Evolutionary conservation across 2,797 vertebrate genomes (phyloP).

Genomic region (Pteropus rufus): DNA sequence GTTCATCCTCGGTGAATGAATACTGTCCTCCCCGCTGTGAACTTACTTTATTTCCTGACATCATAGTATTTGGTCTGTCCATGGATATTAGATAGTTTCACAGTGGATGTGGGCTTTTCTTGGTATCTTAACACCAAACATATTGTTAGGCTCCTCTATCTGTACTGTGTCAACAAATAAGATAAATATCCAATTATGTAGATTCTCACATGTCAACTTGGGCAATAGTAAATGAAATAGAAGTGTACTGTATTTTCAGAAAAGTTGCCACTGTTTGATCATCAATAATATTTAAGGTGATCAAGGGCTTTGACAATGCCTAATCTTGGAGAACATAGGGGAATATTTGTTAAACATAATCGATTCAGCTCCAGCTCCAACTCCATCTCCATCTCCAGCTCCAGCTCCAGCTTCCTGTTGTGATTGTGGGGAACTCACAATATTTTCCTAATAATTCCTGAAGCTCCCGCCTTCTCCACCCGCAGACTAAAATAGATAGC

Average conservation of each 20-base stretch:
- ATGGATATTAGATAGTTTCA: not conserved
- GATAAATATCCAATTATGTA: not conserved
- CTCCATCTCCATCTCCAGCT: not conserved
- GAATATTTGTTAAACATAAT: not conserved
- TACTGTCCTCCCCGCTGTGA: not conserved
- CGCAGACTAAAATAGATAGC: not conserved
- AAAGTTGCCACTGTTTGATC: not conserved
- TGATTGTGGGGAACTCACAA: not conserved
- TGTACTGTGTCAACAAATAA: not conserved
- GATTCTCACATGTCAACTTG: not conserved
- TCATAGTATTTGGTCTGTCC: not conserved
- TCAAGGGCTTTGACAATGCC: not conserved
- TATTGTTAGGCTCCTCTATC: not conserved
- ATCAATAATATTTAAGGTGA: not conserved
- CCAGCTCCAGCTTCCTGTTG: not conserved
- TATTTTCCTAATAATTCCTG: not conserved
- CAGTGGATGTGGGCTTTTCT: not conserved
- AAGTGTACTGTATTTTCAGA: not conserved
- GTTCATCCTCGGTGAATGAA: not conserved
- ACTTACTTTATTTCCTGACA: not conserved
- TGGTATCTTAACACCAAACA: not conserved
- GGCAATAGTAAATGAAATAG: not conserved
- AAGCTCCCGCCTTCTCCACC: not conserved
- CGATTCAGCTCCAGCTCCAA: fast-evolving
- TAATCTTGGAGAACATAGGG: not conserved